phyloP scores from a whole-genome alignment of 2,113 vertebrate species.

The Hypomesus transpacificus region DNA sequence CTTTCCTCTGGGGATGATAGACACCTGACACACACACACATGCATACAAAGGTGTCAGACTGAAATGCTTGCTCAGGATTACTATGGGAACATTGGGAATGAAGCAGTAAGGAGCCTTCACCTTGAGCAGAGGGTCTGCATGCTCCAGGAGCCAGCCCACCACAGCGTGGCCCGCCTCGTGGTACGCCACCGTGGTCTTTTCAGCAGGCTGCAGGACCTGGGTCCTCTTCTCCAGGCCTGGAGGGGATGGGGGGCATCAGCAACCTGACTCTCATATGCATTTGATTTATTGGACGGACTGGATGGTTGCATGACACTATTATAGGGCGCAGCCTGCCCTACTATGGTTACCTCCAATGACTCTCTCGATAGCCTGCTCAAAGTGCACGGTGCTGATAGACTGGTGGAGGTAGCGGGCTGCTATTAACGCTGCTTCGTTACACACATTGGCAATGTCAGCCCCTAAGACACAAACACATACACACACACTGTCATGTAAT shows the following conservation, averaged over 20 bases:
- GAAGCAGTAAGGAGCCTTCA: conserved; percentile 3
- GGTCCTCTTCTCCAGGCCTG: conserved; percentile 71
- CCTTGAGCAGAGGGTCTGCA: conserved; percentile 65
- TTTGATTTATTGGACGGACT: too few species aligned
- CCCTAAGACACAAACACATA: conserved; percentile 53
- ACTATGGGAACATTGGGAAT: not conserved
- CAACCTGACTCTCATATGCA: too few species aligned
- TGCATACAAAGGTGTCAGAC: not conserved
- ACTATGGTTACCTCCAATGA: conserved; percentile 60
- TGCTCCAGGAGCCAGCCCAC: conserved; percentile 70
- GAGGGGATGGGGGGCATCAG: not conserved
- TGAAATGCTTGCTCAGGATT: not conserved
- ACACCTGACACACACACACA: conserved; percentile 55
- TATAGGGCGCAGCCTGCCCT: too few species aligned
- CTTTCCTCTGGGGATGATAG: conserved; percentile 63
- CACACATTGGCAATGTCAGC: conserved; percentile 78
- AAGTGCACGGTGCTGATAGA: conserved; percentile 60
- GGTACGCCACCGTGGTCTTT: conserved; percentile 63
- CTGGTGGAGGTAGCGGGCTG: conserved; percentile 61
- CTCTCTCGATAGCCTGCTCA: conserved; percentile 67
- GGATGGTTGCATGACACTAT: too few species aligned
- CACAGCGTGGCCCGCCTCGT: conserved; percentile 64
- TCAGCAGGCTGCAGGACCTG: conserved; percentile 65
- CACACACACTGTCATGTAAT: not conserved
- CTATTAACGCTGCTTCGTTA: conserved; percentile 77